These are phyloP conservation scores for Amphipoea lucens DNA, from an alignment of 2,888 invertebrate species.

Conservation along the genomic window DNA sequence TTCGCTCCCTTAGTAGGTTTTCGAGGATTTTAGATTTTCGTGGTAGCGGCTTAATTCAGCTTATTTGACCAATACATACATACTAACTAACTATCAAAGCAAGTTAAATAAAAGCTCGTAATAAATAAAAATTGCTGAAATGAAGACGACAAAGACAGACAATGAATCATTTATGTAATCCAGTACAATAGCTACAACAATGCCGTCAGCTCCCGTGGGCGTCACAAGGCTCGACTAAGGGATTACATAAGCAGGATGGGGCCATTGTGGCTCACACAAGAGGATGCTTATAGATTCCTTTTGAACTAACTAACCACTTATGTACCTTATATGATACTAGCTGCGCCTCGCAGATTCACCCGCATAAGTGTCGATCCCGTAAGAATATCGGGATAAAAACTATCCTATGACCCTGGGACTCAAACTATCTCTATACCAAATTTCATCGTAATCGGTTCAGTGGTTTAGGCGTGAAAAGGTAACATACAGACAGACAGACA, in stretches of 20 bases:
- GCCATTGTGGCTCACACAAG: conserved; percentile 25
- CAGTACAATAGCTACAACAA: conserved; percentile 26
- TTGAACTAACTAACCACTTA: conserved; percentile 15
- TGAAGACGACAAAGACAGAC: conserved; percentile 1
- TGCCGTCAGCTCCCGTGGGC: conserved; percentile 33
- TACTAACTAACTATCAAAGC: neutral
- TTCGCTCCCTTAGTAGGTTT: too few species aligned
- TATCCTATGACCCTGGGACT: too few species aligned
- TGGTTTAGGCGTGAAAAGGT: too few species aligned
- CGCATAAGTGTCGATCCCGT: too few species aligned
- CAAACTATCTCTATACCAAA: too few species aligned
- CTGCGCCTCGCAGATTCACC: too few species aligned
- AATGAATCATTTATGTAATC: conserved; percentile 43
- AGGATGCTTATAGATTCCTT: conserved; percentile 32
- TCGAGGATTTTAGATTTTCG: too few species aligned
- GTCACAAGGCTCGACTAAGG: conserved; percentile 29
- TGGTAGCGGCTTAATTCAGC: neutral
- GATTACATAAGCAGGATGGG: conserved; percentile 35
- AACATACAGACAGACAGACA: too few species aligned
- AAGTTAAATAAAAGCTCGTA: neutral
- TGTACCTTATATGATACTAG: neutral
- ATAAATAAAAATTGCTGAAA: neutral
- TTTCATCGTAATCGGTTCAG: too few species aligned
- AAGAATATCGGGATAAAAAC: too few species aligned
- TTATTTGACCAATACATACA: neutral